Evolutionary conservation across 1,140 invertebrate genomes (phyloP), one percentile per base, ranked within the genome.

Genomic region (Pseudachorutes palmiensis): DNA sequence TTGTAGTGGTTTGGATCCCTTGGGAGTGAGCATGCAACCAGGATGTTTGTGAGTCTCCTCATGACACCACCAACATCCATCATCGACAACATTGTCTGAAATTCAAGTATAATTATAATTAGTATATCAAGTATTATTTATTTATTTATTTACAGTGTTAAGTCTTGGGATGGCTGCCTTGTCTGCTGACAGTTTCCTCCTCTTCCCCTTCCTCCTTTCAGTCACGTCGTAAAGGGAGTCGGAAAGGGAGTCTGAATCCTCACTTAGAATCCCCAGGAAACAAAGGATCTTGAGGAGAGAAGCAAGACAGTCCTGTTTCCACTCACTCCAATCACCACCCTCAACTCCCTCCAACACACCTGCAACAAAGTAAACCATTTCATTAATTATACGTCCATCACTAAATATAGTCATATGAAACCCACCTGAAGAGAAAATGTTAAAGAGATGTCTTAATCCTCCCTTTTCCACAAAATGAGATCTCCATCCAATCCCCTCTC

Each of bases 271-370:
- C 0, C 92, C 91, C 55, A 95, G 84, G 67, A 92, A 86, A 78
- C 88, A 94, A 24, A 96, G 78, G 64, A 92, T 81, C 73, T 91
- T 89, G 19, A 96, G 76, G 14, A 97, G 77, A 72, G 89, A 88
- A 0, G 92, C 91, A 12, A 96, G 80, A 77, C 92, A 95, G 75
- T 97, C 94, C 78, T 95, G 92, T 64, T 92, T 88, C 94, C 94
- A 96, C 79, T 96, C 89, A 72, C 86, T 89, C 49, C 88, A 84
- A 65, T 89, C 83, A 58, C 83, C 84, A 51, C 85, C 82, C 24
- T 74, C 70, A 22, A 84, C 80, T 64, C 84, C 80, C 78, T 88
- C 86, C 68, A 88, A 72, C 9, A 85, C 82, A 58, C 87, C 83
- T 85, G 70, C 5, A 76, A 70, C 19, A 67, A 68, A 32, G 29